Percentiles rank a stretch among this genome's conserved stretches.
phyloP scores from a whole-genome alignment of 2,797 vertebrate species.

The Anguilla marmorata region DNA sequence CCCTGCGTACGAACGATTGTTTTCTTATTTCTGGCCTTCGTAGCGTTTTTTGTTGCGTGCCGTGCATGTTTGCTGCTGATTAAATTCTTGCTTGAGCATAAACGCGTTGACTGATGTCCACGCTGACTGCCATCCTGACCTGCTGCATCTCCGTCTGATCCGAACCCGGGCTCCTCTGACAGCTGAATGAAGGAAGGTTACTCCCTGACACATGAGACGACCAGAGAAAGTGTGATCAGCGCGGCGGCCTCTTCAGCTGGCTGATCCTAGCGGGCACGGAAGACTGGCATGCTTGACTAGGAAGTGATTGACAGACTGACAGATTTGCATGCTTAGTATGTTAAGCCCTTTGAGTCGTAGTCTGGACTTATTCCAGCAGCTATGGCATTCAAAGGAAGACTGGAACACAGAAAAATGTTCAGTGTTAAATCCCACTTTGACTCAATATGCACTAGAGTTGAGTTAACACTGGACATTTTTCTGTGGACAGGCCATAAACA shows the following conservation, averaged over 20 bases:
- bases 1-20: slow-evolving; percentile 59
- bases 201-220: not conserved
- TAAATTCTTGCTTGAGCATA: not conserved
- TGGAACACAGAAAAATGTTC: not conserved
- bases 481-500: too few species aligned
- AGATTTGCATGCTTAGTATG: not conserved
- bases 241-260: not conserved
- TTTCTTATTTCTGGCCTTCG: slow-evolving; percentile 53
- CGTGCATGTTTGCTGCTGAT: not conserved
- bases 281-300: not conserved
- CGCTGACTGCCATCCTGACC: not conserved
- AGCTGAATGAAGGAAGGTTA: not conserved
- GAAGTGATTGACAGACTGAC: not conserved
- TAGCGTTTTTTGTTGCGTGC: not conserved
- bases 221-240: not conserved
- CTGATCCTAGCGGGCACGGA: not conserved
- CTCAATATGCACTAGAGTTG: too few species aligned
- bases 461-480: too few species aligned
- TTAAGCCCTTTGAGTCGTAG: not conserved
- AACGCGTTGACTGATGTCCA: not conserved
- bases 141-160: not conserved
- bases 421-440: too few species aligned
- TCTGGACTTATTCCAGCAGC: not conserved
- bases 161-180: not conserved
- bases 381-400: not conserved